Evolutionary conservation across 2,113 vertebrate genomes (phyloP), one percentile per base, ranked within the genome.

Genomic region (Lampris megalopsis): DNA sequence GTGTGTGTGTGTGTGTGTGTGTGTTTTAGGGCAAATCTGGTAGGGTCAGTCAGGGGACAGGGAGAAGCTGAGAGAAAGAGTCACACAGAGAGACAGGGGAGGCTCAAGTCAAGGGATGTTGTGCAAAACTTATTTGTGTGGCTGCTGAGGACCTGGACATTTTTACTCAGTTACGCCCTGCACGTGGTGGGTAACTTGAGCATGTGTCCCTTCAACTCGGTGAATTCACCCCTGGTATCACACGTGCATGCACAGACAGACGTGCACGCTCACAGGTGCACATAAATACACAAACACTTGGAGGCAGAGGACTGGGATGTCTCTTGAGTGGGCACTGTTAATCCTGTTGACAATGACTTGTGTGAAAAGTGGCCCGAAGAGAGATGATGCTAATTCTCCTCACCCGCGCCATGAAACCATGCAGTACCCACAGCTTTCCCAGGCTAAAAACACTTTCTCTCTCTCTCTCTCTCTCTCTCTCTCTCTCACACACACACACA

Each of bases 381-480:
- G 79, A 86, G 71, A 83, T 79, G 77, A 68, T 52, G 66, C 78
- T 89, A 84, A 91, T 88, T 88, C 72, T 79, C 65, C 84, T 80
- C 73, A 81, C 83, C 73, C 68, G 52, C 66, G 75, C 69, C 77
- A 89, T 86, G 88, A 82, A 85, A n/a, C 53, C 3, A 11, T 7
- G n/a, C 53, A 56, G 13, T 5, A n/a, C 61, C 42, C 50, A 40
- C 40, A 72, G 82, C 81, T 83, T 83, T 84, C 65, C 3, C 24
- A 67, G 71, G 67, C 68, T 74, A 76, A 36, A 24, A 24, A 24
- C 24, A 0, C 24, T 24, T 0, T 24, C 24, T 24, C 24, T 24
- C 24, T 24, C 24, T 24, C 24, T 24, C 24, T 24, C 24, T 24
- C 24, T 24, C 24, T 24, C 24, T 24, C 24, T 24, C 24, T 24